Evolutionary conservation across 2,888 invertebrate species (phyloP).

Genomic region (Acrocyrtus sp.): DNA sequence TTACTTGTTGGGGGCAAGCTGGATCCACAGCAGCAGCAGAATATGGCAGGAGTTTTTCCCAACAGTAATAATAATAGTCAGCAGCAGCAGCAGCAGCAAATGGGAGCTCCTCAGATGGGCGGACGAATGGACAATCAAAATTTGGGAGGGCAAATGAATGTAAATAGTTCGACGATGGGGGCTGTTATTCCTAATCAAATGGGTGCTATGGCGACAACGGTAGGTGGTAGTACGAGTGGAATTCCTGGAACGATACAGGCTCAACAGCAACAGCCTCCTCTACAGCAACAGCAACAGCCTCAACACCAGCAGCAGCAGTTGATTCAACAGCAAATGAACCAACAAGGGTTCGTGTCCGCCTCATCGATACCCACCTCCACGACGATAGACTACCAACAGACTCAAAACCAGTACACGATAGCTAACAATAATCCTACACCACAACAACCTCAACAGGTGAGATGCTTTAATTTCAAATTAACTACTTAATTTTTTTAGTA

Average conservation of each 20-base stretch:
- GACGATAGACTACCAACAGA: conserved; percentile 42
- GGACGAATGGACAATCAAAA: conserved; percentile 59
- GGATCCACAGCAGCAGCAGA: conserved; percentile 49
- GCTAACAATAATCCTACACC: conserved; percentile 29
- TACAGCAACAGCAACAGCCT: conserved; percentile 41
- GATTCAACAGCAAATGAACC: conserved; percentile 48
- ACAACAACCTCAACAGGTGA: conserved; percentile 31
- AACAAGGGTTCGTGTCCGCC: conserved; percentile 12
- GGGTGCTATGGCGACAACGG: conserved; percentile 37
- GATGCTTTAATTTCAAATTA: too few relatives aligned
- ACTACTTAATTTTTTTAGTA: too few relatives aligned
- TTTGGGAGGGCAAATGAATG: conserved; percentile 51
- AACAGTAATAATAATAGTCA: conserved; percentile 60
- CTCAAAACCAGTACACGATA: conserved; percentile 47
- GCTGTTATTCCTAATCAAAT: conserved; percentile 33
- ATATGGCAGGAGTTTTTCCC: conserved; percentile 52
- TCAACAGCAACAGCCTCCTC: conserved; percentile 34
- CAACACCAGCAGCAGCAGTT: conserved; percentile 50
- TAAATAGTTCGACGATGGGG: conserved; percentile 53
- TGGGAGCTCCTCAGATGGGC: too few relatives aligned
- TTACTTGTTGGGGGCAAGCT: conserved; percentile 31
- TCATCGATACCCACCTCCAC: conserved; percentile 22
- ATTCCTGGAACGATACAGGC: conserved; percentile 35
- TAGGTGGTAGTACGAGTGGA: too few relatives aligned
- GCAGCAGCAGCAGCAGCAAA: conserved; percentile 45